Evolutionary conservation across 2,888 invertebrate genomes (phyloP).

Genomic region (Cosmopolites sordidus): DNA sequence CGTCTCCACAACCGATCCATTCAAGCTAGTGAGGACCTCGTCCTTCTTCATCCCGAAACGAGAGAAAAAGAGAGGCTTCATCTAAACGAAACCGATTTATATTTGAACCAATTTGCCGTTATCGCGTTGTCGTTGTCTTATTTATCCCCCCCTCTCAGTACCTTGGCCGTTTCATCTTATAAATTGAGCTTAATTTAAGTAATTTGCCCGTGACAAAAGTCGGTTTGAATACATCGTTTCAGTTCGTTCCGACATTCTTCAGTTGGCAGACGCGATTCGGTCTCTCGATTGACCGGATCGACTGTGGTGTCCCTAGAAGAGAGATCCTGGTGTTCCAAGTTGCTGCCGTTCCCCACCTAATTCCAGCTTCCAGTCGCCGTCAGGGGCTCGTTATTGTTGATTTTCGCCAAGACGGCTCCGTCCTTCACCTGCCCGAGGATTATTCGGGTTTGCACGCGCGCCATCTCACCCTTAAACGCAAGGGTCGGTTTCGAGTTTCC

Average conservation of each 20-base stretch:
- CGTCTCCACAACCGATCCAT: constrained; percentile 31
- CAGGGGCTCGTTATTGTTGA: constrained; percentile 1
- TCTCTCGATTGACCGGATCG: not conserved
- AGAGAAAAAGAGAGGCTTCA: constrained; percentile 42
- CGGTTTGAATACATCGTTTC: constrained; percentile 19
- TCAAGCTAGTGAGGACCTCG: constrained; percentile 36
- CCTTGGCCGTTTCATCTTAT: constrained; percentile 33
- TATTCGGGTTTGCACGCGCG: constrained; percentile 16
- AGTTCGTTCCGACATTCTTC: not conserved
- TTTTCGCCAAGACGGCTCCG: constrained; percentile 45
- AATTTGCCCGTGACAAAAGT: constrained; percentile 35
- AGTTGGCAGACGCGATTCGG: not conserved
- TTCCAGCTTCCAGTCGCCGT: not conserved
- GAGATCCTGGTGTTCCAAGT: not conserved
- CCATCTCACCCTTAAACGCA: constrained; percentile 27
- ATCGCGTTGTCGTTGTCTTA: not conserved
- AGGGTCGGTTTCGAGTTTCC: constrained; percentile 31
- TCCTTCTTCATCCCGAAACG: constrained; percentile 45
- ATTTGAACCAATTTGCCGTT: constrained; percentile 2
- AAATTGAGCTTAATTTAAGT: constrained; percentile 44
- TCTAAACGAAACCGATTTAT: constrained; percentile 25
- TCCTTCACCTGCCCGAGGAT: constrained; percentile 9
- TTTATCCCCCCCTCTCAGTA: constrained; percentile 14
- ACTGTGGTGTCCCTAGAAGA: not conserved
- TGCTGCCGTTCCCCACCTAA: not conserved